Conservation (phyloP, 1,140 invertebrate species). For the Brachionus angularis region DNA sequence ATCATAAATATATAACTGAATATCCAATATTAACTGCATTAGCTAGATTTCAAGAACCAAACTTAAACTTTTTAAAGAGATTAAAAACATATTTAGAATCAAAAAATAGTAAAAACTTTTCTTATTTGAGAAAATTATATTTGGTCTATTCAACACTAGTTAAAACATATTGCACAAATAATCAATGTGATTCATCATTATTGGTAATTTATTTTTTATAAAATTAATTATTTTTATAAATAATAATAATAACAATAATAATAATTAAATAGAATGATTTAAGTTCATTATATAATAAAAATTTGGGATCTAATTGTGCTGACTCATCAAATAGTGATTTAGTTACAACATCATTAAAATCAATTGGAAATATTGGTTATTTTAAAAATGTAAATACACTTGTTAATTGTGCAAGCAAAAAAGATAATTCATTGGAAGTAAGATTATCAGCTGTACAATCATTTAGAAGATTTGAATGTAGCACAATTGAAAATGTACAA, state of each 20-base stretch:
- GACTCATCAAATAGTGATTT: constrained; percentile 8
- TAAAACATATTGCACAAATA: not conserved
- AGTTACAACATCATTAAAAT: constrained; percentile 15
- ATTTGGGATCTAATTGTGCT: constrained; percentile 25
- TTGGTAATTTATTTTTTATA: no score
- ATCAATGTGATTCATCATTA: constrained; percentile 5
- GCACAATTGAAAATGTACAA: constrained; percentile 9
- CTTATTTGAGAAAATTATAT: constrained; percentile 37
- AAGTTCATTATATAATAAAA: not conserved
- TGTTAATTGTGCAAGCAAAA: constrained; percentile 20
- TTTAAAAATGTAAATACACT: constrained; percentile 1
- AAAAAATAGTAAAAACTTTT: constrained; percentile 2
- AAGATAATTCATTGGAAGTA: constrained; percentile 1
- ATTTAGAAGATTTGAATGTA: constrained; percentile 13
- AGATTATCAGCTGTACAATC: constrained; percentile 30
- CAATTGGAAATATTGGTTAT: constrained; percentile 40
- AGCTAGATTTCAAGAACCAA: constrained; percentile 32
- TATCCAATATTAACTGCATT: constrained; percentile 42
- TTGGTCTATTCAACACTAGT: constrained; percentile 33
- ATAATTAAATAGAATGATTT: not conserved
- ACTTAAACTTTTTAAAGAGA: not conserved
- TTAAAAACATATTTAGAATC: not conserved
- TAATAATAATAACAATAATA: no score
- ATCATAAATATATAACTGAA: constrained; percentile 24
- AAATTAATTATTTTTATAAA: no score